phyloP scores from a whole-genome alignment of 1,140 invertebrate genomes.

The Drosophila suzukii region DNA sequence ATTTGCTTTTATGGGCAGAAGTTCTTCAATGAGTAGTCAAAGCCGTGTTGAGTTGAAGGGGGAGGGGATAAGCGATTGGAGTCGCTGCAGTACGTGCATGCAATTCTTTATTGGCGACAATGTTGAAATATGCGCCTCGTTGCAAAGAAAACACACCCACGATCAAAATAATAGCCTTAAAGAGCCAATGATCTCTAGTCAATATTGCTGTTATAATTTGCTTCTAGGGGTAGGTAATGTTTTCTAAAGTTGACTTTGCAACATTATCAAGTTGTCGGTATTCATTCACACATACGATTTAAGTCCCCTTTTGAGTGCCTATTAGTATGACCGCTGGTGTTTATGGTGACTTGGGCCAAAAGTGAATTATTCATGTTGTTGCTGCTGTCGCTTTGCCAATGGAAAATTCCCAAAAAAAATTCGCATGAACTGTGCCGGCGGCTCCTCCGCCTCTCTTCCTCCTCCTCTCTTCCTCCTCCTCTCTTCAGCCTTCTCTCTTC shows the following conservation, averaged over 20 bases:
- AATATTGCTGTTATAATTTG: neutral
- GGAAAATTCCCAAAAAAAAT: conserved; percentile 82
- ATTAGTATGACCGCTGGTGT: conserved; percentile 37
- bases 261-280: too few species aligned
- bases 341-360: conserved; percentile 61
- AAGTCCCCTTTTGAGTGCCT: neutral
- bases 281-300: too few species aligned
- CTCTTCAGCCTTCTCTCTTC: neutral
- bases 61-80: neutral
- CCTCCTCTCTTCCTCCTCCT: conserved; percentile 2
- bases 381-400: conserved; percentile 66
- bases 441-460: conserved; percentile 9
- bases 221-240: too few species aligned
- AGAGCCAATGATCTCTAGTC: too few species aligned
- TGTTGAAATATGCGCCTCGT: conserved; percentile 56
- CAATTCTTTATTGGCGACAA: conserved; percentile 77
- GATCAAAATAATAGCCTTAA: conserved; percentile 7
- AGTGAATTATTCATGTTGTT: conserved; percentile 81
- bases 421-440: conserved; percentile 77
- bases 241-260: too few species aligned
- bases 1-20: conserved; percentile 54
- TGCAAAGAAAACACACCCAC: conserved; percentile 8
- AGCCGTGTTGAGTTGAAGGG: neutral
- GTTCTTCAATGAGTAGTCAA: conserved; percentile 37
- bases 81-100: conserved; percentile 59